Percentiles rank a stretch among this genome's conserved stretches.
These are phyloP conservation scores for Trisateles emortualis DNA, from an alignment of 2,888 invertebrate genomes.

Conservation along the genomic window DNA sequence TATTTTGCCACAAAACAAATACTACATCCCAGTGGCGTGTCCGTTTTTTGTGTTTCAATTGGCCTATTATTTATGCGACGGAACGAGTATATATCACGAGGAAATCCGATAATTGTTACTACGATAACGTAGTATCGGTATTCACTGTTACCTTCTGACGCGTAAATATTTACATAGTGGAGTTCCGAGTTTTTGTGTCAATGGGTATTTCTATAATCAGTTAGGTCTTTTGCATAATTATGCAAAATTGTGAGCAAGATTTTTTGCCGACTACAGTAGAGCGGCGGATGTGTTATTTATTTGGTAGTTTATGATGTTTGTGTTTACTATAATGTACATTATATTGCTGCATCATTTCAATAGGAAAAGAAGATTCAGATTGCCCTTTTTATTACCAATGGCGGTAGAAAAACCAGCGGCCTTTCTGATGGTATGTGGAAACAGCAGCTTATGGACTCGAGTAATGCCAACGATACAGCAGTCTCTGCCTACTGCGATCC, in stretches of 20 bases:
- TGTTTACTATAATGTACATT: too few relatives aligned
- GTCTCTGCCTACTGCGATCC: too few relatives aligned
- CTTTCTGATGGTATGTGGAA: too few relatives aligned
- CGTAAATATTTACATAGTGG: slow-evolving; percentile 30
- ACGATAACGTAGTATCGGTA: slow-evolving; percentile 19
- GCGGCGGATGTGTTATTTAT: too few relatives aligned
- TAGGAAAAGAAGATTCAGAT: too few relatives aligned
- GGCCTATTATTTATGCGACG: slow-evolving; percentile 27
- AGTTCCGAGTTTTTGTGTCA: slow-evolving; percentile 41
- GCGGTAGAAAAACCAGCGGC: too few relatives aligned
- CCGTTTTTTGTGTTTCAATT: slow-evolving; percentile 23
- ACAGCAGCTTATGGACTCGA: too few relatives aligned
- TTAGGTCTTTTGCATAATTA: not conserved
- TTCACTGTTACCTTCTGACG: slow-evolving; percentile 23
- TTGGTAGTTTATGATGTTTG: too few relatives aligned
- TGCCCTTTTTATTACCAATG: too few relatives aligned
- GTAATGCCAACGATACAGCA: too few relatives aligned
- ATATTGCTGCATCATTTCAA: too few relatives aligned
- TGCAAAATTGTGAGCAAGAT: not conserved
- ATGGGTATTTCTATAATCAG: not conserved
- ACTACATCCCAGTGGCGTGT: slow-evolving; percentile 19
- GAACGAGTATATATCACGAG: slow-evolving; percentile 28
- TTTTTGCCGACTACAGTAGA: not conserved
- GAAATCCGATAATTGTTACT: slow-evolving; percentile 39
- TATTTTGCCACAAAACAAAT: slow-evolving; percentile 8